Percentiles rank a stretch among this genome's conserved stretches.
These are phyloP conservation scores for Pseudanteris insignis DNA, from an alignment of 2,888 invertebrate species.

Conservation along the genomic window DNA sequence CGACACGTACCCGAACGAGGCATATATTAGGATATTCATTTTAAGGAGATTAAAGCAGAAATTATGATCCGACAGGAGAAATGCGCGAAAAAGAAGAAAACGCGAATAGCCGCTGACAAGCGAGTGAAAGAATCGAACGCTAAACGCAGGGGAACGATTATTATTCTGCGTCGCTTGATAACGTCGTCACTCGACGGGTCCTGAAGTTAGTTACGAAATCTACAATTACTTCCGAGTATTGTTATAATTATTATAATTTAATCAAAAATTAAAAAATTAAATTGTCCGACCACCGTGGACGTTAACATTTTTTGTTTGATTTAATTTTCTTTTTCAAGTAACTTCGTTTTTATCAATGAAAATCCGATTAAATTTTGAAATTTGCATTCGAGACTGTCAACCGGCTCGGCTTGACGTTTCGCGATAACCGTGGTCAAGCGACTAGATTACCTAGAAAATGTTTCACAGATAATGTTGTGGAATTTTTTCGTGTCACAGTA, in stretches of 20 bases:
- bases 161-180: no score
- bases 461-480: neutral
- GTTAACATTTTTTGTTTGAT: no score
- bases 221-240: no score
- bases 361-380: slow-evolving; percentile 10
- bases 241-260: no score
- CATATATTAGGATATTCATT: slow-evolving; percentile 40
- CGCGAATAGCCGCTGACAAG: slow-evolving; percentile 17
- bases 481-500: neutral
- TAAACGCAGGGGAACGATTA: slow-evolving; percentile 13
- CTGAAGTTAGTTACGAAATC: no score
- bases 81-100: slow-evolving; percentile 14
- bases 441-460: neutral
- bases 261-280: no score
- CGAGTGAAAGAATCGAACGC: slow-evolving; percentile 12
- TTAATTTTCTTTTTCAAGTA: no score
- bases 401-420: neutral
- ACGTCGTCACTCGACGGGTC: no score
- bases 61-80: slow-evolving; percentile 31
- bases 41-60: slow-evolving; percentile 24
- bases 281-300: no score
- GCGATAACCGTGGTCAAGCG: neutral
- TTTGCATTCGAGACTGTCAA: neutral
- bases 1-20: slow-evolving; percentile 12
- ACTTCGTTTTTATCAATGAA: neutral